Evolutionary conservation across 2,888 invertebrate genomes (phyloP).

Genomic region (Noctua fimbriata): DNA sequence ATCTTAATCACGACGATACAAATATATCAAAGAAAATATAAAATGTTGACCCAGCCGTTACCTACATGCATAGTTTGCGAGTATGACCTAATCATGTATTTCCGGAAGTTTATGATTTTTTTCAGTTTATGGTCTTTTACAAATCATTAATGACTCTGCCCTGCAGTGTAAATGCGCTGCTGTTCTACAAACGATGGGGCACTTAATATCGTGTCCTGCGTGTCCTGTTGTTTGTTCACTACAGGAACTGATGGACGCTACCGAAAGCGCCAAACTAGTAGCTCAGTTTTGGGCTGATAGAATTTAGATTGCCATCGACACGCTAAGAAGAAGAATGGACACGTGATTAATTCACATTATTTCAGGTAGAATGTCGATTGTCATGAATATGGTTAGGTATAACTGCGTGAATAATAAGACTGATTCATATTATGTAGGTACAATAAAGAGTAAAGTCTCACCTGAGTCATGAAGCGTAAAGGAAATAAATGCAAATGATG

Average conservation of each 20-base stretch:
- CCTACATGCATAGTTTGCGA: neutral
- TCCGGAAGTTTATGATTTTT: neutral
- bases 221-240: no score
- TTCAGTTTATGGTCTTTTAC: neutral
- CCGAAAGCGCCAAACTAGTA: no score
- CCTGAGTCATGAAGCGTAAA: constrained; percentile 30
- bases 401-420: constrained; percentile 19
- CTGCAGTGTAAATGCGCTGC: no score
- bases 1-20: neutral
- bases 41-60: neutral
- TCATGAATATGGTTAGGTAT: neutral
- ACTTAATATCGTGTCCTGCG: no score
- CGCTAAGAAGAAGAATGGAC: no score
- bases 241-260: no score
- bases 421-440: constrained; percentile 31
- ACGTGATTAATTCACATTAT: neutral
- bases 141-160: constrained; percentile 2
- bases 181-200: no score
- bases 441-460: neutral
- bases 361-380: neutral
- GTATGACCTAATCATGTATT: neutral
- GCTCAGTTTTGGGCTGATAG: no score
- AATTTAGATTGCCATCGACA: no score
- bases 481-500: constrained; percentile 16
- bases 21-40: neutral